Conservation (phyloP, 2,797 vertebrate genomes). For the Sphaeramia orbicularis region DNA sequence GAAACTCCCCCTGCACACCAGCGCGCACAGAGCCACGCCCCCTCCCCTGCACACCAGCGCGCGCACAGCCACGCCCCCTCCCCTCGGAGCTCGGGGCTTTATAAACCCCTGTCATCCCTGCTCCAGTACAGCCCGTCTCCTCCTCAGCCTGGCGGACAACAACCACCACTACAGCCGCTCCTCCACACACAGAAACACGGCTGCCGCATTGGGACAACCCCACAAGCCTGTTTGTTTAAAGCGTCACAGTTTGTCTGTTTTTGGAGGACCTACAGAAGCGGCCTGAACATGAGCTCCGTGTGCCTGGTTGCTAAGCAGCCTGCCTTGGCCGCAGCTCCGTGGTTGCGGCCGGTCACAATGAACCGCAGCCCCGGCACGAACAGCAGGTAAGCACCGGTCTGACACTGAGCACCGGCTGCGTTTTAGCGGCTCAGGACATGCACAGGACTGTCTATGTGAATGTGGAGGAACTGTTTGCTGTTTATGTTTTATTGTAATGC, state of each 20-base stretch:
- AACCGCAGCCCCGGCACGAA: conserved; percentile 30
- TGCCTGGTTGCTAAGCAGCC: conserved; percentile 53
- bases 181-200: not conserved
- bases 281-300: conserved; percentile 66
- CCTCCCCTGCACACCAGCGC: no score
- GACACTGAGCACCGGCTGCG: no score
- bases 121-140: no score
- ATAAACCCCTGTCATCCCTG: no score
- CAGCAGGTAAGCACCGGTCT: conserved; percentile 58
- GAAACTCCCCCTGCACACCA: no score
- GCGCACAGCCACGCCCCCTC: no score
- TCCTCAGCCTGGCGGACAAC: no score
- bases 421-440: no score
- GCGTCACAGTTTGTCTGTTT: not conserved
- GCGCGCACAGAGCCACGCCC: not conserved
- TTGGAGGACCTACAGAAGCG: not conserved
- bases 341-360: conserved; percentile 31
- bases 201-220: not conserved
- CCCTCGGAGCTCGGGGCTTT: not conserved
- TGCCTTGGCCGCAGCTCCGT: conserved; percentile 28
- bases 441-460: no score
- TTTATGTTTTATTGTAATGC: no score
- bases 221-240: not conserved
- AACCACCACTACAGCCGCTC: no score
- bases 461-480: not conserved